These are phyloP conservation scores for Gordius sp. DNA, from an alignment of 2,888 invertebrate species.

Conservation along the genomic window DNA sequence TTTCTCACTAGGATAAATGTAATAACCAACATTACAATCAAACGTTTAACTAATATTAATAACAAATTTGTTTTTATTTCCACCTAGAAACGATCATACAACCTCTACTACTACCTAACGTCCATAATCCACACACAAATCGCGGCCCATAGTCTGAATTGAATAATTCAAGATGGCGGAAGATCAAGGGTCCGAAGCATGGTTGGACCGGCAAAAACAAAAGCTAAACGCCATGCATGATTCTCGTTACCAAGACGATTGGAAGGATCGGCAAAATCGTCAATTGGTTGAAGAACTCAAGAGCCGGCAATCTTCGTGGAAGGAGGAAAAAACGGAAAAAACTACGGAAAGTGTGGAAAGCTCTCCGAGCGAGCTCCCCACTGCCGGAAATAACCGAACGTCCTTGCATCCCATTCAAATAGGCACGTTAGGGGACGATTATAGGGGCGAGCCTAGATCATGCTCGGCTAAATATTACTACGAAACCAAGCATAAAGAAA, in stretches of 20 bases:
- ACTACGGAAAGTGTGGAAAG: neutral
- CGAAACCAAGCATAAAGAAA: conserved; percentile 5
- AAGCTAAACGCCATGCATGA: neutral
- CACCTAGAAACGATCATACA: too few relatives aligned
- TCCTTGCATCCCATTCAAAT: conserved; percentile 10
- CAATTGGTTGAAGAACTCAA: conserved; percentile 11
- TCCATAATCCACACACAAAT: too few relatives aligned
- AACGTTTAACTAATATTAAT: too few relatives aligned
- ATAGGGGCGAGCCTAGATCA: neutral
- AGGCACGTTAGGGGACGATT: neutral
- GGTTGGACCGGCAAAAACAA: conserved; percentile 1
- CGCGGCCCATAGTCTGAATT: too few relatives aligned
- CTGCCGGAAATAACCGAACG: neutral
- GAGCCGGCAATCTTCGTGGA: neutral
- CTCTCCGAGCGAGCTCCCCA: neutral
- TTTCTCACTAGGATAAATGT: too few relatives aligned
- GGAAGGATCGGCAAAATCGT: neutral
- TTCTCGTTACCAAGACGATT: neutral
- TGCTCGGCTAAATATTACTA: neutral
- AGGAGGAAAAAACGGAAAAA: conserved; percentile 14
- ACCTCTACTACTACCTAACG: too few relatives aligned
- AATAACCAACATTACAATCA: too few relatives aligned
- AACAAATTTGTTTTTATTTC: too few relatives aligned
- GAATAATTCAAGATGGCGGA: too few relatives aligned
- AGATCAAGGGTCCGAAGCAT: too few relatives aligned